Evolutionary conservation across 2,888 invertebrate genomes (phyloP), one percentile per base, ranked within the genome.

Genomic region (Hymenopus coronatus): DNA sequence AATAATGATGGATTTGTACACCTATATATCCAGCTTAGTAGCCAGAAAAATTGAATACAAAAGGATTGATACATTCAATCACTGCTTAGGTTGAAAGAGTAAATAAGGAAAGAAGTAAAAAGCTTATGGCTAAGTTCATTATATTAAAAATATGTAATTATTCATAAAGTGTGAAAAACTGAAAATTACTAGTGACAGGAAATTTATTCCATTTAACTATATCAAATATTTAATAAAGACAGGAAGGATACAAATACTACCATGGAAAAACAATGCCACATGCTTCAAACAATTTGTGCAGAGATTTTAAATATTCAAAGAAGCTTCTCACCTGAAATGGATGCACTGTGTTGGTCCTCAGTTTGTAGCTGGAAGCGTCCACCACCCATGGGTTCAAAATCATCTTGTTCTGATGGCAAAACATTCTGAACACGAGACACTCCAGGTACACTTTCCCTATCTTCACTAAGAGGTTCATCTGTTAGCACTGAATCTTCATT

Each of bases 401-500:
- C 97, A 92, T 97, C 96, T 91, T 96, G 95, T 93, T 97, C 96
- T 90, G 96, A 95, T 90, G 97, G 95, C 90, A 97, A 93, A 40
- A 96, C 96, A 93, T 96, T 96, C 91, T 95, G 95, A 91, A 96
- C 86, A 27, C 89, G 85, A 40, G 85, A 82, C 25, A 85, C 93
- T 84, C 95, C 92, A 86, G 93, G 91, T n/a, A 84, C 54, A 28
- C 30, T 87, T 28, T 90, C 90, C 40, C 88, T 83, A 27, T 90
- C 87, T 46, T 90, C 90, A n/a, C 89, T 88, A n/a, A 84, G 46
- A 3, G 89, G 89, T 85, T 90, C 89, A 40, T 88, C 83, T 83
- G 90, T 90, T 25, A 87, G 30, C 82, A 70, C 30, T 33, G 33
- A 87, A n/a, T 33, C 40, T n/a, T 83, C 27, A 81, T 28, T 28